Conservation (phyloP, 2,888 invertebrate genomes). For the Temnothorax ravouxi region DNA sequence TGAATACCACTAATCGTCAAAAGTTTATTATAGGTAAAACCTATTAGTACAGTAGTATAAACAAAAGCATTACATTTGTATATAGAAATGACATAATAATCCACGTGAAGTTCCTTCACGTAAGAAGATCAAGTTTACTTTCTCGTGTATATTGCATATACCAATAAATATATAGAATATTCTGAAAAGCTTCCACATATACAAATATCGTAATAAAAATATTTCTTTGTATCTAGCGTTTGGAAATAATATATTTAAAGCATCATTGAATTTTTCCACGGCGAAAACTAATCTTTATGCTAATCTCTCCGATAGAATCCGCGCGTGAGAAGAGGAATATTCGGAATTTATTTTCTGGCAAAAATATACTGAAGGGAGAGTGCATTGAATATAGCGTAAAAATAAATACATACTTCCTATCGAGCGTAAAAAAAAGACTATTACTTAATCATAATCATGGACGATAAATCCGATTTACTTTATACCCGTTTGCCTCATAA, state of each 20-base stretch:
- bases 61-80: background rate
- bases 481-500: slow-evolving; percentile 68
- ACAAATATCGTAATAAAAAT: slow-evolving; percentile 35
- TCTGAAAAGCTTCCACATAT: background rate
- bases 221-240: background rate
- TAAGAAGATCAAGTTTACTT: background rate
- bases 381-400: slow-evolving; percentile 18
- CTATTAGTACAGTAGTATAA: background rate
- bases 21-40: background rate
- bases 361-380: slow-evolving; percentile 15
- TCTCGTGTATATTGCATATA: background rate
- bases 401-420: slow-evolving; percentile 24
- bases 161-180: background rate
- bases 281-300: slow-evolving; percentile 37
- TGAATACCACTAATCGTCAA: background rate
- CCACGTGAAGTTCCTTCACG: background rate
- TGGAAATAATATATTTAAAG: slow-evolving; percentile 26
- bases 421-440: background rate
- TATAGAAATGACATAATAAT: background rate
- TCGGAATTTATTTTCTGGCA: slow-evolving; percentile 23
- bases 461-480: slow-evolving; percentile 72
- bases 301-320: slow-evolving; percentile 38
- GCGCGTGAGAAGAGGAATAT: slow-evolving; percentile 12
- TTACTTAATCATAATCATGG: slow-evolving; percentile 63
- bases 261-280: slow-evolving; percentile 5